Percentiles rank a stretch among this genome's conserved stretches.
Conservation (phyloP, 2,888 invertebrate genomes). For the Operophtera brumata region DNA sequence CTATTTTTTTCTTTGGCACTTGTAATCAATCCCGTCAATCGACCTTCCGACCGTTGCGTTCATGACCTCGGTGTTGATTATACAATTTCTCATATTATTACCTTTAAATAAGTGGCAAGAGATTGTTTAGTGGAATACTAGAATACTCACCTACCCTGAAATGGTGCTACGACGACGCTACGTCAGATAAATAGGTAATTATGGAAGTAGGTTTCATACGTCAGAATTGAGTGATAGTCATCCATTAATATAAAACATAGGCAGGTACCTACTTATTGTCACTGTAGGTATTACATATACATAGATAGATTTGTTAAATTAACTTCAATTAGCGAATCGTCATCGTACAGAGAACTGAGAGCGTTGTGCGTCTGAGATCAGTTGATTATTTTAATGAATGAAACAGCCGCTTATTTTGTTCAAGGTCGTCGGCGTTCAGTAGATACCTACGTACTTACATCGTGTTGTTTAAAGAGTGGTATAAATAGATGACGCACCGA, state of each 20-base stretch:
- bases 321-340: constrained; percentile 54
- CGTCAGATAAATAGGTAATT: too few species aligned
- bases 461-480: constrained; percentile 44
- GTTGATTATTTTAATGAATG: constrained; percentile 57
- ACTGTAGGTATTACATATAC: constrained; percentile 39
- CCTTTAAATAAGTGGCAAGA: neutral
- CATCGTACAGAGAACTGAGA: constrained; percentile 38
- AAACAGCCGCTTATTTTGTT: constrained; percentile 49
- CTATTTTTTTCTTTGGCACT: too few species aligned
- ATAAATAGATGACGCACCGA: constrained; percentile 67
- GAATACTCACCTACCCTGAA: neutral
- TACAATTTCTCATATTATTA: neutral
- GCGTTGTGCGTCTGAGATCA: constrained; percentile 38
- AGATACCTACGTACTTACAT: constrained; percentile 6
- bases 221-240: constrained; percentile 47
- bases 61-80: constrained; percentile 3
- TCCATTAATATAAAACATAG: constrained; percentile 37
- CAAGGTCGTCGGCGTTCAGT: constrained; percentile 60
- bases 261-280: constrained; percentile 32
- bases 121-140: neutral
- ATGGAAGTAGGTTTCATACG: too few species aligned
- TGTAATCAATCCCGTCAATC: neutral
- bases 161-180: neutral
- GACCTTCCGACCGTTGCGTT: neutral
- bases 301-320: constrained; percentile 48